Conservation (phyloP, 2,113 vertebrate species). For the Chionodraco myersi region DNA sequence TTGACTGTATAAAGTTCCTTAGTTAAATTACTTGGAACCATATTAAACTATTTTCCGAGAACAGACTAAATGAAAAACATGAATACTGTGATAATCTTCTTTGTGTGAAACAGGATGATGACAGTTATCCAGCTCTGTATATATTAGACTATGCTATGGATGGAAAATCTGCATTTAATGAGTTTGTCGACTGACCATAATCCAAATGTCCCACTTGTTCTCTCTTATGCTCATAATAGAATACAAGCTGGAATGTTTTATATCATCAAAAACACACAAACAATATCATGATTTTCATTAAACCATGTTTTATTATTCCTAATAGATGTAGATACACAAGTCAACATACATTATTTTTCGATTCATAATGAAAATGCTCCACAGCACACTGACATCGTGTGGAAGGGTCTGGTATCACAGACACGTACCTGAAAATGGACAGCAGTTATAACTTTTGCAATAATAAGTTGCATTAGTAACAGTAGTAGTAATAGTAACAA, state of each 20-base stretch:
- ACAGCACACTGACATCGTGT: conserved; percentile 87
- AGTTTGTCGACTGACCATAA: background rate
- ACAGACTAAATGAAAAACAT: background rate
- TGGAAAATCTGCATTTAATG: background rate
- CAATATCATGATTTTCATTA: conserved; percentile 70
- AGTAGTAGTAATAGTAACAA: conserved; percentile 83
- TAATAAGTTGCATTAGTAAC: conserved; percentile 84
- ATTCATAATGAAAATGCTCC: conserved; percentile 86
- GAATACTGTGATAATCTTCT: background rate
- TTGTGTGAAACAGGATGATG: background rate
- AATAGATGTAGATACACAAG: conserved; percentile 88
- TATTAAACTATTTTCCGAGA: background rate
- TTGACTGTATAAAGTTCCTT: too few species aligned
- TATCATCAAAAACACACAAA: background rate
- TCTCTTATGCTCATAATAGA: background rate
- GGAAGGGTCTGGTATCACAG: conserved; percentile 84
- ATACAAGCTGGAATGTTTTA: background rate
- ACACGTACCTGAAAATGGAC: conserved; percentile 86
- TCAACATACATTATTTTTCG: conserved; percentile 84
- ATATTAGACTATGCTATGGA: background rate
- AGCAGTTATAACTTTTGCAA: conserved; percentile 84
- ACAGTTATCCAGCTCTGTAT: background rate
- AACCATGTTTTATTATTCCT: conserved; percentile 88
- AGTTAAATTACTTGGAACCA: too few species aligned
- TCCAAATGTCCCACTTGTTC: background rate